Conservation (phyloP, 2,888 invertebrate species). For the Agrilus biguttatus region DNA sequence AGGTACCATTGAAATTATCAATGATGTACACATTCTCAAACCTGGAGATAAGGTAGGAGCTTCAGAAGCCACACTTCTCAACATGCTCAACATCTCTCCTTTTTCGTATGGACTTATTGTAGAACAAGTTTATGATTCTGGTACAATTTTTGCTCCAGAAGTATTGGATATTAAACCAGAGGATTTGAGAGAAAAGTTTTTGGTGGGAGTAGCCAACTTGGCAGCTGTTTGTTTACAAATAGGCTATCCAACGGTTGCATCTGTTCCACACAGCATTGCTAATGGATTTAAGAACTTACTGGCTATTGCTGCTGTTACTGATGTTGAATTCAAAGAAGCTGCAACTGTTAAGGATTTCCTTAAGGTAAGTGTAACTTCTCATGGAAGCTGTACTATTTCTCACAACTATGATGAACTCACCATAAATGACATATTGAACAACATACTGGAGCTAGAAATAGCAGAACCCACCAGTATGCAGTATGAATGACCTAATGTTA, state of each 20-base stretch:
- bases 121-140: constrained; percentile 95
- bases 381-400: too few species aligned
- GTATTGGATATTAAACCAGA: constrained; percentile 97
- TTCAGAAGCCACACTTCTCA: constrained; percentile 94
- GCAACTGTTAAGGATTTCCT: constrained; percentile 82
- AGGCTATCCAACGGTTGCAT: constrained; percentile 93
- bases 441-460: constrained; percentile 30
- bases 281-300: constrained; percentile 97
- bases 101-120: constrained; percentile 97
- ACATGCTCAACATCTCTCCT: constrained; percentile 99
- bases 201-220: constrained; percentile 87
- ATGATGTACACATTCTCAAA: constrained; percentile 81
- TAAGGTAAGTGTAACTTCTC: constrained; percentile 41
- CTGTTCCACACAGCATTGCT: constrained; percentile 93
- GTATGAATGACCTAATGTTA: constrained; percentile 9
- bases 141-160: constrained; percentile 92
- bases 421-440: constrained; percentile 2
- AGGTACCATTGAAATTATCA: constrained; percentile 98
- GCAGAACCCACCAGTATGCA: constrained; percentile 29
- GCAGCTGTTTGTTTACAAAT: constrained; percentile 87
- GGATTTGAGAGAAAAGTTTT: constrained; percentile 80
- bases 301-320: constrained; percentile 92
- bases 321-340: constrained; percentile 91
- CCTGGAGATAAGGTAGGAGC: constrained; percentile 97
- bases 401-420: constrained; percentile 1